Evolutionary conservation across 1,140 invertebrate genomes (phyloP), one percentile per base, ranked within the genome.

Genomic region (Oncopeltus fasciatus): DNA sequence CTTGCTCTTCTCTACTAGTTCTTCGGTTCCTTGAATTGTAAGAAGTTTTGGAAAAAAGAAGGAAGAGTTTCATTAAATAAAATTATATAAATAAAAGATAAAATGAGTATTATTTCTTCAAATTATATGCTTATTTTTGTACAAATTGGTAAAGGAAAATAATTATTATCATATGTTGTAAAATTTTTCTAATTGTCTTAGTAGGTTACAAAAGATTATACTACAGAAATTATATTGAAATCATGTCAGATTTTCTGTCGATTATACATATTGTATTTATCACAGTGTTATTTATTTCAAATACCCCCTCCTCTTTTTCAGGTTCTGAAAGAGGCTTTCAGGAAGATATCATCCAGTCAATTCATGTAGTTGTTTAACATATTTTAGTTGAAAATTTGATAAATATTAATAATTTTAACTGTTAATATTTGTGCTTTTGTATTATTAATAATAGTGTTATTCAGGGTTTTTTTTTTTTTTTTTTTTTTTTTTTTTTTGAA

Each of bases 91-190:
- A 53, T 24, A 24, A 53, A 53, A 26, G 16, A 53, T 24, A 24
- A 53, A 26, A 53, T 53, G 20, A 24, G 49, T 53, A 53, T 53
- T 53, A 53, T 53, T 53, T 53, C 49, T 26, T 53, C 18, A 53
- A 53, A 53, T 53, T 53, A 24, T 53, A 53, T 53, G 49, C 24
- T 53, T 53, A 53, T 53, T 53, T 53, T 53, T 53, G 49, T 53
- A 53, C 18, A 53, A 53, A 53, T 16, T 53, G 49, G 49, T 53
- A 53, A 53, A 53, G 49, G 49, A 21, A 53, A 53, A 53, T 53
- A 53, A 53, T 53, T 53, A 53, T 53, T 53, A 53, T 24, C 24
- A 27, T 53, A 53, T 14, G 49, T 24, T 53, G 49, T 53, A 53
- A 2, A 53, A 24, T 24, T 53, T 38, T 53, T 53, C 49, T 53